Base-by-base conservation (phyloP, 1,140 invertebrate genomes). In the Chrysopa pallens region DNA sequence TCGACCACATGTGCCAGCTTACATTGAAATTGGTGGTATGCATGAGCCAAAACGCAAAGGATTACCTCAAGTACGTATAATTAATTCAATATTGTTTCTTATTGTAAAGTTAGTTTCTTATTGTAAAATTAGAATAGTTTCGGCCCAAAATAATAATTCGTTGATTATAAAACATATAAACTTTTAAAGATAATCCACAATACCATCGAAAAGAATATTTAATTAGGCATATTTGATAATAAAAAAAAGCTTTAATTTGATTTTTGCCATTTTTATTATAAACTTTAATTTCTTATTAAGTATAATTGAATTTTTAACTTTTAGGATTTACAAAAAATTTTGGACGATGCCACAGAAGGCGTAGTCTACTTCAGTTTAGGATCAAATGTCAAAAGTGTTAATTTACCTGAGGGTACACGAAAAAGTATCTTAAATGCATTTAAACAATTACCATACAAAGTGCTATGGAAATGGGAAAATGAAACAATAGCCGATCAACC, bases 331-430 rank as follows among this genome's bases (percentile, higher is more conserved):
- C 42, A 62, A 44, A 43, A 52, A 28, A 52, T 56, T 39, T 41
- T 64, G 11, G 58, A 59, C n/a, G 46, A 52, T 23, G 44, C 58
- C 6, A 50, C 53, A 31, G 50, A 64, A 29, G 67, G 68, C 11
- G 56, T 63, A 6, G 53, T 70, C 39, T 69, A 69, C 39, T 64
- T 74, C 45, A 70, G 65, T 44, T 53, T 73, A 9, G 71, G 70
- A 3, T 62, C 64, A 8, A 67, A 62, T 38, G 48, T 67, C 0
- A 55, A 60, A 44, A 58, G 61, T 38, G 47, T 53, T 0, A 46
- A 60, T 8, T 50, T 72, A 39, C 54, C 62, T 0, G 17, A 43
- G 8, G 51, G 59, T 6, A 59, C 58, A 12, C 39, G 57, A 15
- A 45, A 60, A 33, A 52, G 52, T 8, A 60, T 72, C 13, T 43